Evolutionary conservation across 2,113 vertebrate species (phyloP), one percentile per base, ranked within the genome.

Genomic region (Engraulis encrasicolus): DNA sequence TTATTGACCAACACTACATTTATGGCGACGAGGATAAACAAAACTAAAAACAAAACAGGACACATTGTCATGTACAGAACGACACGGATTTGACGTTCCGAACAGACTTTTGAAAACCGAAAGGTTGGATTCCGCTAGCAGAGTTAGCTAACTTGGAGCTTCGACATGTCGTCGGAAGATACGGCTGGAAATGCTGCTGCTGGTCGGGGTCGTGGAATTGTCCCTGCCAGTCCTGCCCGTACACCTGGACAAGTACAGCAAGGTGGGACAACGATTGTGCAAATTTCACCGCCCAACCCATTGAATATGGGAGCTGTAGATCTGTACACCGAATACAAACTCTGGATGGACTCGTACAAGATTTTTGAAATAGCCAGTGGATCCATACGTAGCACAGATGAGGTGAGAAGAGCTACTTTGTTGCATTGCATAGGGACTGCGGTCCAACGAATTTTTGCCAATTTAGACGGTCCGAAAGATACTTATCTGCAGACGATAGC

Each of bases 1-100:
- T 45, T 45, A 77, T 77, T n/a, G 6, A 54, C 58, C 37, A 49
- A 80, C 52, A 80, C 37, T 58, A 79, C 74, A 83, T 83, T 83
- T 50, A 83, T 83, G 82, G 82, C 48, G 74, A 83, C 74, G 19
- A 83, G 71, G 20, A 83, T 52, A 2, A 36, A 9, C 36, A 18
- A 45, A 3, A 9, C 15, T 14, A 31, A 31, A 19, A 27, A 34
- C 31, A 78, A 17, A 19, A n/a, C n/a, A n/a, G n/a, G n/a, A n/a
- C n/a, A n/a, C n/a, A n/a, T n/a, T n/a, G n/a, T n/a, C n/a, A n/a
- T n/a, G n/a, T n/a, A n/a, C n/a, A n/a, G 74, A 3, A 83, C 49
- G 3, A 83, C 23, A 23, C 82, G n/a, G n/a, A 45, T 45, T 9
- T 45, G 9, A 45, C 40, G 4, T 45, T 45, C 40, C 40, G 9